Base-by-base conservation (phyloP, 1,140 invertebrate species). In the Oryctes rhinoceros region DNA sequence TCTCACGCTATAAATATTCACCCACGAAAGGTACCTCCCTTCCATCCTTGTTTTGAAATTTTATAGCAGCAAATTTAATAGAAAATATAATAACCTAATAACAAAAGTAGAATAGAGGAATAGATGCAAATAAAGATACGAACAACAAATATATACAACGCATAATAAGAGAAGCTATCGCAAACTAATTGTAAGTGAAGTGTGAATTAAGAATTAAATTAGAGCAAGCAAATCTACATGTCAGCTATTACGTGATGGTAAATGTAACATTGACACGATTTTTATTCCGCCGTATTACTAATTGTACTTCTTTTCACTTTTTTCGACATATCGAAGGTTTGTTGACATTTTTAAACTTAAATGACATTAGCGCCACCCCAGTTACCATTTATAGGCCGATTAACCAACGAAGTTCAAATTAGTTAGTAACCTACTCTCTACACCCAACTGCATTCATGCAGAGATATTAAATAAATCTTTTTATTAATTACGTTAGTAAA, bases 301-400 rank as follows among this genome's bases (percentile, higher is more conserved):
- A 59, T 59, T 59, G 18, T 59, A 59, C 53, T 59, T 59, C 53
- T 59, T 59, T 59, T 59, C 53, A 59, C 53, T 59, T 59, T 59
- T 59, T 59, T n/a, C 5, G n/a, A 59, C 53, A 18, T 6, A 15
- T 59, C 53, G 53, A 59, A n/a, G n/a, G 53, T 59, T 53, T 59
- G 39, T 44, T 44, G 39, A 44, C 39, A 44, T 44, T 44, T 3
- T 18, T 59, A 59, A 59, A 59, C 18, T n/a, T 59, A 59, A 15
- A 59, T n/a, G 53, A 59, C 13, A 59, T 18, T 59, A 18, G 53
- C 53, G 53, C 53, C 15, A 59, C 53, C 6, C 4, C 2, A 15
- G 18, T 18, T 18, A 59, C 18, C 18, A n/a, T 59, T 15, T 59
- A 59, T 18, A 18, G 53, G 53, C 5, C n/a, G 18, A 59, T 18